Evolutionary conservation across 2,113 vertebrate species (phyloP), one percentile per base, ranked within the genome.

Genomic region (Crocuta crocuta): DNA sequence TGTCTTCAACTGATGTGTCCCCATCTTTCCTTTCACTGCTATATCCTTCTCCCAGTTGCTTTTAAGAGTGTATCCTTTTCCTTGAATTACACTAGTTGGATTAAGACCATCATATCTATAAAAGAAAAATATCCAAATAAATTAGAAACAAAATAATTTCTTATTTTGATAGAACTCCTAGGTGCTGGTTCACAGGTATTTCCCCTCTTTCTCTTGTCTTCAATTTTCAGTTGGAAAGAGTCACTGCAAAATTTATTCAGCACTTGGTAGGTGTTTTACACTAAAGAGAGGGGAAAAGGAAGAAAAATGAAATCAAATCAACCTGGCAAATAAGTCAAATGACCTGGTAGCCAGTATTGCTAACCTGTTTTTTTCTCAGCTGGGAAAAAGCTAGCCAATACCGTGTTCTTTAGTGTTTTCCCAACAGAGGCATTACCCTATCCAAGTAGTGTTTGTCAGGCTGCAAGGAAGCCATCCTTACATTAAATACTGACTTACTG

Each of bases 61-160:
- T 68, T 94, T 66, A n/a, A 66, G 31, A 88, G 21, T 55, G 48
- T 90, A 13, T 66, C 84, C 61, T 68, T 95, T 91, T 84, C n/a
- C 53, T 89, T 90, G 5, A 95, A 80, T 91, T 78, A 73, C 1
- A 61, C 9, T 65, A 81, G 55, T n/a, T 94, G 45, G 28, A 83
- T 65, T 73, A 53, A 92, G 48, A 81, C 39, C 61, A 94, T 58
- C 23, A 61, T 58, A 73, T 89, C 89, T 91, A 55, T 73, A 48
- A 79, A 43, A 23, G 92, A n/a, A 35, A 3, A 48, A 86, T 73
- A 89, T 21, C 23, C 63, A 95, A 65, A 86, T 82, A 79, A 81
- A 78, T 55, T 71, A 94, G 79, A 96, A 92, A 92, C 39, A 2
- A 76, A 89, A 81, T 31, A 39, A 91, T 21, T 19, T 65, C 33